Conservation (phyloP, 2,797 vertebrate genomes). For the Platalea minor region DNA sequence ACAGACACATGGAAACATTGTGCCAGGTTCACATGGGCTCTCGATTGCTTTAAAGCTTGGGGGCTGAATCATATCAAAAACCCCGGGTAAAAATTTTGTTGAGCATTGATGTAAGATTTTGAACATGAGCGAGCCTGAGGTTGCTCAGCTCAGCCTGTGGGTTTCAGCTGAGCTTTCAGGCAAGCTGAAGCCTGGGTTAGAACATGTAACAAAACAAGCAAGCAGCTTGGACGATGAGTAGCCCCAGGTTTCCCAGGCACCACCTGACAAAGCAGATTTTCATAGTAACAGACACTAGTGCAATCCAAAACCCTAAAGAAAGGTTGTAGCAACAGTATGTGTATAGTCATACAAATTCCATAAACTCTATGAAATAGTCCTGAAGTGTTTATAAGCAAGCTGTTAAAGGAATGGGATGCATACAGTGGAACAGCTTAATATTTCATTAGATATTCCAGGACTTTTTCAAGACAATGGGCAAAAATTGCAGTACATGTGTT, state of each 20-base stretch:
- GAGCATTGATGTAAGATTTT: background rate
- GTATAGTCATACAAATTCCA: background rate
- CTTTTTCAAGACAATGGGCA: background rate
- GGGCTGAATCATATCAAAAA: background rate
- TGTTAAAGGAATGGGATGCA: background rate
- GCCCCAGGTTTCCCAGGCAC: background rate
- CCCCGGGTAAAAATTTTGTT: background rate
- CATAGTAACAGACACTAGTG: background rate
- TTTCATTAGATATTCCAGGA: background rate
- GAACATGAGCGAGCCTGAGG: background rate
- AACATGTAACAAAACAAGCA: background rate
- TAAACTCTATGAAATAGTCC: background rate
- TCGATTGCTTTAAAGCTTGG: background rate
- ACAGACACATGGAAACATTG: background rate
- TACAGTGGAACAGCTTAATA: background rate
- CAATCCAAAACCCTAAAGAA: background rate
- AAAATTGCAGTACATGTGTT: background rate
- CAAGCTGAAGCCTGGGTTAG: background rate
- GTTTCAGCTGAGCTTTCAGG: background rate
- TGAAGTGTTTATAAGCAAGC: background rate
- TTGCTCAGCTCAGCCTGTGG: background rate
- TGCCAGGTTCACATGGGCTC: background rate
- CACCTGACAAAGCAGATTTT: background rate
- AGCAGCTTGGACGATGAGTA: rapidly evolving
- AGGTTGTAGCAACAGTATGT: background rate